Evolutionary conservation across 1,140 invertebrate genomes (phyloP).

Genomic region (Calephelis nemesis): DNA sequence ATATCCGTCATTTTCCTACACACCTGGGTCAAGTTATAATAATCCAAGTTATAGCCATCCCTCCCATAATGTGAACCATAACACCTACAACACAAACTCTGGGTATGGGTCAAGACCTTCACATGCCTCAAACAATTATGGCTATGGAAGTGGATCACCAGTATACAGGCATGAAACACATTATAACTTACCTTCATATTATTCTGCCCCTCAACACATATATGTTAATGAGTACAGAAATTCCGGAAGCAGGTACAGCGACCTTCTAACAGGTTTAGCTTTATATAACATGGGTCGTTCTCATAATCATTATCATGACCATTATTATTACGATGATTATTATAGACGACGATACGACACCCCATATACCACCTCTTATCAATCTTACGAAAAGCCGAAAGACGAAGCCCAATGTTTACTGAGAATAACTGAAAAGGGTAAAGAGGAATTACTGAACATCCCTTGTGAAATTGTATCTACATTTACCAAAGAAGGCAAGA

Average conservation of each 20-base stretch:
- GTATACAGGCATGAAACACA: conserved; percentile 21
- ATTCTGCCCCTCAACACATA: conserved; percentile 56
- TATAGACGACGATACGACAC: conserved; percentile 52
- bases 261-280: conserved; percentile 60
- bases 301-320: conserved; percentile 52
- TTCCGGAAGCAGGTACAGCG: conserved; percentile 58
- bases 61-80: conserved; percentile 26
- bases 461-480: conserved; percentile 72
- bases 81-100: conserved; percentile 31
- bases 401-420: conserved; percentile 54
- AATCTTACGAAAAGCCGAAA: conserved; percentile 32
- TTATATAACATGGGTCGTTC: conserved; percentile 68
- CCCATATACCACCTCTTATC: conserved; percentile 23
- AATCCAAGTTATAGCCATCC: conserved; percentile 21
- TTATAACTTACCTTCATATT: conserved; percentile 41
- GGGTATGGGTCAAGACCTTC: conserved; percentile 28
- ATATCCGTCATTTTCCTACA: conserved; percentile 20
- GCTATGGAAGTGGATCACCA: not conserved
- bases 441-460: conserved; percentile 50
- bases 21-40: conserved; percentile 11
- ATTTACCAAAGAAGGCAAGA: conserved; percentile 54
- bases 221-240: conserved; percentile 64
- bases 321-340: conserved; percentile 69
- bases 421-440: conserved; percentile 56
- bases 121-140: conserved; percentile 22